phyloP scores from a whole-genome alignment of 2,797 vertebrate species.

The Ctenopoma kingsleyae region DNA sequence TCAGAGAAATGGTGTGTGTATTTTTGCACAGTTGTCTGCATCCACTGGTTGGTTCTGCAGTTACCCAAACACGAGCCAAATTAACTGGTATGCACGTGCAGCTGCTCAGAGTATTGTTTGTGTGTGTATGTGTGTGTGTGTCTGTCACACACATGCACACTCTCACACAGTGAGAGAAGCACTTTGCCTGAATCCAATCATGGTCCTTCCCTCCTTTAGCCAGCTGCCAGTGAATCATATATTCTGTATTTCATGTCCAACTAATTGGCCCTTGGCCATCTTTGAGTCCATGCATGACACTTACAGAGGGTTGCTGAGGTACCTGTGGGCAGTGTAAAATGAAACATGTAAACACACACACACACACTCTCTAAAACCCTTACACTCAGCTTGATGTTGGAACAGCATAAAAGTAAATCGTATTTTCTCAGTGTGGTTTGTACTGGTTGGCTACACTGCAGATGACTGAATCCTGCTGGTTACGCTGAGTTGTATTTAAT shows the following conservation, averaged over 20 bases:
- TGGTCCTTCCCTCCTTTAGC: conserved; percentile 28
- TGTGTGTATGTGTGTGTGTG: no score
- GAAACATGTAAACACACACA: conserved; percentile 35
- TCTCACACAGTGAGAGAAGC: conserved; percentile 15
- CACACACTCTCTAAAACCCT: conserved; percentile 10
- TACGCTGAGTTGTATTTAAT: conserved; percentile 1
- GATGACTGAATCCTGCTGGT: conserved; percentile 13
- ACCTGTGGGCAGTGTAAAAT: conserved; percentile 53
- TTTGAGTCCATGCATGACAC: conserved; percentile 60
- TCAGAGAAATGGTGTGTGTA: conserved; percentile 21
- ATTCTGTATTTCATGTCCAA: conserved; percentile 62
- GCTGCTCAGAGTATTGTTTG: conserved; percentile 39
- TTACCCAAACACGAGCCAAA: conserved; percentile 61
- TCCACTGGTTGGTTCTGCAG: conserved; percentile 46
- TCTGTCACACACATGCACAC: conserved; percentile 15
- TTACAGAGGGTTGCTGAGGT: conserved; percentile 65
- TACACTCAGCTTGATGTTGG: conserved; percentile 24
- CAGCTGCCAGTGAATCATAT: conserved; percentile 52
- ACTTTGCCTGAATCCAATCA: conserved; percentile 33
- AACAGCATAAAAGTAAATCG: conserved; percentile 24
- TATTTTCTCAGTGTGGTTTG: conserved; percentile 49
- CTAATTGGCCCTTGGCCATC: conserved; percentile 60
- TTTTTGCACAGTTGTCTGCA: conserved; percentile 29
- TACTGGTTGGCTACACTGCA: conserved; percentile 32
- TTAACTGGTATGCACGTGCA: conserved; percentile 38